Percentiles rank a stretch among this genome's conserved stretches.
Conservation (phyloP, 2,797 vertebrate species). For the Ptychobarbus kaznakovi region DNA sequence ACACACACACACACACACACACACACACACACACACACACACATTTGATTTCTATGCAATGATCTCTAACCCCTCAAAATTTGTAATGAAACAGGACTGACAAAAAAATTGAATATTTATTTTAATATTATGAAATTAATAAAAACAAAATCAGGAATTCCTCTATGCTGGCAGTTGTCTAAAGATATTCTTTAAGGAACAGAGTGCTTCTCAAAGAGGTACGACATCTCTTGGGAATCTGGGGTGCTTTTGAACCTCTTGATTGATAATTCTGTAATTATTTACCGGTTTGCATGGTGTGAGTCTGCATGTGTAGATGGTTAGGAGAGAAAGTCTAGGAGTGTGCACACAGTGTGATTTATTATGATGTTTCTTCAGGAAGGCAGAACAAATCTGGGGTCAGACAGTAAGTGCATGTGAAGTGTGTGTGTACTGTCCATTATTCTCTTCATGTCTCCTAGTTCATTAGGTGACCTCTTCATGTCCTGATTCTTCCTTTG, state of each 20-base stretch:
- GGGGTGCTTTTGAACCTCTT: not conserved
- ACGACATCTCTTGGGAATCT: not conserved
- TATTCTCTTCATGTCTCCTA: constrained; percentile 25
- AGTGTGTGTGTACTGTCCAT: constrained; percentile 5
- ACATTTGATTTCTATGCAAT: not conserved
- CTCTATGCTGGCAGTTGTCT: not conserved
- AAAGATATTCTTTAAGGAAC: constrained; percentile 16
- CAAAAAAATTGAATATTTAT: not conserved
- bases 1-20: too few species aligned
- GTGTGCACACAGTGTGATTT: constrained; percentile 13
- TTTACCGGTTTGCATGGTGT: constrained; percentile 15
- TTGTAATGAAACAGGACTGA: too few species aligned
- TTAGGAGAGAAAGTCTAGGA: not conserved
- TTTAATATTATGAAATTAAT: not conserved
- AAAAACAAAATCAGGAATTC: not conserved
- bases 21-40: too few species aligned
- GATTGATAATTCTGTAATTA: not conserved
- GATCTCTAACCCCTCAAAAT: not conserved
- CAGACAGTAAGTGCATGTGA: constrained; percentile 23
- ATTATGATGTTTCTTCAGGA: not conserved
- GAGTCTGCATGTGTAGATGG: constrained; percentile 1
- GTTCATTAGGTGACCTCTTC: constrained; percentile 36
- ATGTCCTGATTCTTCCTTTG: constrained; percentile 19
- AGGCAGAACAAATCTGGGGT: constrained; percentile 32
- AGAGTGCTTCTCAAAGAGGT: not conserved